Conservation (phyloP, 2,113 vertebrate species). For the Sinocyclocheilus anophthalmus region DNA sequence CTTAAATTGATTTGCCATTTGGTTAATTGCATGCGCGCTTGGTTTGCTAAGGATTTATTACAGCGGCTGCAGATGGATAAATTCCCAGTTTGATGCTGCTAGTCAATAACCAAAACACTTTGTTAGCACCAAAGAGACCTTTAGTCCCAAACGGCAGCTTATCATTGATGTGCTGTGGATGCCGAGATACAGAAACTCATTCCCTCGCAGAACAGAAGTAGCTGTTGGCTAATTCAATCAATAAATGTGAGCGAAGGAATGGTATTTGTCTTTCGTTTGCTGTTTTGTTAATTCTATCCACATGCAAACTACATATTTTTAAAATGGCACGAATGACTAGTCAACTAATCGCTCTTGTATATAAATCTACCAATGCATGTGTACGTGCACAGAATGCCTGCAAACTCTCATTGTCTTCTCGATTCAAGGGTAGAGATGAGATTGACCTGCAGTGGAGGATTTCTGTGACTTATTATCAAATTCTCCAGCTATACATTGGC, state of each 20-base stretch:
- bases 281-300: background rate
- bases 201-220: too few relatives aligned
- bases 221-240: too few relatives aligned
- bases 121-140: background rate
- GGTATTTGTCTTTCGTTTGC: too few relatives aligned
- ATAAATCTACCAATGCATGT: background rate
- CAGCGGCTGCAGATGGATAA: background rate
- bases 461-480: background rate
- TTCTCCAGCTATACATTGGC: background rate
- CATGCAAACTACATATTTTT: background rate
- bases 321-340: background rate
- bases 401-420: background rate
- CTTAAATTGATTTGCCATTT: background rate
- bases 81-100: background rate
- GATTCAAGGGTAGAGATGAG: background rate
- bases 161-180: background rate
- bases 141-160: background rate
- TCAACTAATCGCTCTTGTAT: background rate
- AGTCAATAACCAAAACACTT: slow-evolving; percentile 1
- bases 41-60: background rate
- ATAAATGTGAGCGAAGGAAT: too few relatives aligned
- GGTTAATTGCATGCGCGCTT: background rate
- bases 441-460: background rate
- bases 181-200: background rate
- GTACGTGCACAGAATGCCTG: background rate